Conservation (phyloP, 64 coral and sea anemone genomes). For the Trachythela sp. region DNA sequence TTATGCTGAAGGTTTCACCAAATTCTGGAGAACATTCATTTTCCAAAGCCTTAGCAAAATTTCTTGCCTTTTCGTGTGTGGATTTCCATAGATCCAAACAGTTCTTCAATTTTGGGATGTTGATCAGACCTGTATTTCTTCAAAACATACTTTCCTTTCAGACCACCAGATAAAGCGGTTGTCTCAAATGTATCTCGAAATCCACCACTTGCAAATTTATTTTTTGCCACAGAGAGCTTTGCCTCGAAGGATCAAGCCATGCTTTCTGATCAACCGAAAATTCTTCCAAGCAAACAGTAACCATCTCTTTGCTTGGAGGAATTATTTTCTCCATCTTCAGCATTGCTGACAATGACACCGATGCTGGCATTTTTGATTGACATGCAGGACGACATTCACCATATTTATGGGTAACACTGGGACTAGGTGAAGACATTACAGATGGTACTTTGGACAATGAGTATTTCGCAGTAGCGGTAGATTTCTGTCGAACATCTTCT, state of each 20-base stretch:
- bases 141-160: conserved; percentile 37
- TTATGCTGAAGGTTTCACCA: background rate
- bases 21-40: background rate
- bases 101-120: conserved; percentile 42
- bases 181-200: conserved; percentile 40
- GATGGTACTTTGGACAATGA: background rate
- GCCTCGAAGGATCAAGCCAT: conserved; percentile 30
- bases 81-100: conserved; percentile 9
- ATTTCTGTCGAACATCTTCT: background rate
- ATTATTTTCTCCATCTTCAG: background rate
- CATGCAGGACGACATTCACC: background rate
- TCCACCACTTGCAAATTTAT: conserved; percentile 42
- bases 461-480: background rate
- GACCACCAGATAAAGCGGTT: background rate
- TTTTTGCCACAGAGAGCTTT: background rate
- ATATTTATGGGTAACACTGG: background rate
- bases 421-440: background rate
- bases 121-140: conserved; percentile 52
- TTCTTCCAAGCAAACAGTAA: conserved; percentile 45
- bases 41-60: conserved; percentile 42
- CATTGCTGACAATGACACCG: background rate
- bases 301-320: background rate
- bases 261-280: conserved; percentile 29
- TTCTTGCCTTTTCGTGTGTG: conserved; percentile 56
- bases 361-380: background rate